phyloP scores from a whole-genome alignment of 2,113 vertebrate genomes.

The Cardinalis cardinalis region DNA sequence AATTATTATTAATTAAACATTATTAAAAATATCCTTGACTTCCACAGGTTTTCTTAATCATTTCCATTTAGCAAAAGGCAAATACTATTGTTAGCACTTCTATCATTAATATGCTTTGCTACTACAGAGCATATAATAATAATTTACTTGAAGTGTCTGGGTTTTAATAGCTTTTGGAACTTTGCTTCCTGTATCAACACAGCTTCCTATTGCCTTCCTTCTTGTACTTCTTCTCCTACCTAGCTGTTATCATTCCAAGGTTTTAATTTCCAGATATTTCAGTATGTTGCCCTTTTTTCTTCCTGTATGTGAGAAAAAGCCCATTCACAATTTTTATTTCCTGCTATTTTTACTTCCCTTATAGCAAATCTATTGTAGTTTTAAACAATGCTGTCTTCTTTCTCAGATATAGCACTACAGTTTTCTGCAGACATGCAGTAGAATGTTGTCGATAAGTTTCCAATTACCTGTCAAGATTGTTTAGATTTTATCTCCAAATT shows the following conservation, averaged over 20 bases:
- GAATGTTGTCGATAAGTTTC: background rate
- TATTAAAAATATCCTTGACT: background rate
- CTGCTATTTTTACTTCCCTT: background rate
- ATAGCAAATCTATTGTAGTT: background rate
- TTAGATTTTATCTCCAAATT: background rate
- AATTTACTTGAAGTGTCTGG: background rate
- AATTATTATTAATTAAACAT: background rate
- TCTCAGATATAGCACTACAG: background rate
- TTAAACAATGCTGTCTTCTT: background rate
- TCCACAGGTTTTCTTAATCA: background rate
- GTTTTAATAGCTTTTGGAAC: background rate
- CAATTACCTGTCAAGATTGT: background rate
- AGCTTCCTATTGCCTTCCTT: background rate
- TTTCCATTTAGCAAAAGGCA: constrained; percentile 7
- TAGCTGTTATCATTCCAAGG: background rate
- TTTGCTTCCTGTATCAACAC: background rate
- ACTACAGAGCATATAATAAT: background rate
- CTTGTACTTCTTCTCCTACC: background rate
- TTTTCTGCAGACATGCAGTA: background rate
- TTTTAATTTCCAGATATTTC: background rate
- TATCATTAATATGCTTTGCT: background rate
- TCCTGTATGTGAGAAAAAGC: background rate
- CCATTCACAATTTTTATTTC: background rate
- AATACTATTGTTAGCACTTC: background rate
- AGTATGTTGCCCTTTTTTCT: background rate